Evolutionary conservation across 2,113 vertebrate genomes (phyloP), one percentile per base, ranked within the genome.

Genomic region (Rhea pennata): DNA sequence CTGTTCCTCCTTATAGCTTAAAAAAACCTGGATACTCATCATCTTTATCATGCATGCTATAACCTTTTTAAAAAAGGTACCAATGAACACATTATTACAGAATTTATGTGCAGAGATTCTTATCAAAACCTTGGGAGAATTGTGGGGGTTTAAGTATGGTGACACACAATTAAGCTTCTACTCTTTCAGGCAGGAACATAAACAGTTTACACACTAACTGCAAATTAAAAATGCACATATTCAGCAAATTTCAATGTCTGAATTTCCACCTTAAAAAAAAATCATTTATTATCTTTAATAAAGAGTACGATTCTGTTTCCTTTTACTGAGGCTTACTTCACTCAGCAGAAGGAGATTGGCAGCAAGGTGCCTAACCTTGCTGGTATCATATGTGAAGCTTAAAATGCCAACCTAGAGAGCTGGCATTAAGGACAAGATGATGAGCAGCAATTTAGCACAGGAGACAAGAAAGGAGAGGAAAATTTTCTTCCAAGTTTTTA

Each of bases 361-460:
- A 36, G 36, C 36, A 36, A 36, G 36, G 36, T 61, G 93, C 44
- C 58, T 79, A 14, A 96, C 81, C 88, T 71, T 27, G 20, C 1
- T 62, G 70, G 54, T 78, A 91, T 91, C 61, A 86, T 93, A 90
- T 11, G 44, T 86, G 80, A 83, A 39, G 83, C 89, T 84, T 89
- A 94, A 74, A 65, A 64, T 27, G 26, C 67, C 83, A 87, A 79
- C 87, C 78, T 71, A 91, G 33, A 5, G 85, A 87, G 75, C 12
- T 90, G 95, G 76, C 84, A 84, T 84, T 75, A 86, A 90, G 67
- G 51, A n/a, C 51, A 64, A 87, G 65, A 59, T 91, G 77, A 92
- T 33, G 58, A 79, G 78, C 72, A 83, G 76, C 64, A 91, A 91
- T 92, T 92, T 77, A 90, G 73, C 17, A n/a, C 46, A 65, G 78